A percentile compares a stretch with the other conserved stretches of the same genome.
phyloP scores from a whole-genome alignment of 2,888 invertebrate genomes.

The Suillia variegata region DNA sequence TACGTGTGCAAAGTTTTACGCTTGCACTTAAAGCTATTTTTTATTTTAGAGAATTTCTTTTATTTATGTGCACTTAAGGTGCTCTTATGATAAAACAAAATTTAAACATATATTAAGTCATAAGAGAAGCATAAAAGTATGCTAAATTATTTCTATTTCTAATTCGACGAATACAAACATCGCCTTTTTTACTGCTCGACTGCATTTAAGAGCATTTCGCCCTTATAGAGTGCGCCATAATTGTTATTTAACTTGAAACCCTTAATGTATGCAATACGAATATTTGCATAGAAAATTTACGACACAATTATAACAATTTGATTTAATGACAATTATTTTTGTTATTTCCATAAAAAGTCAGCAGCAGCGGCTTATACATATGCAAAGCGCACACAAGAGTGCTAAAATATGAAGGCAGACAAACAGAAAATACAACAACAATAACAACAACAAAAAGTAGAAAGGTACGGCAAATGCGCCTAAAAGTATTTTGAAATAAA shows the following conservation, averaged over 20 bases:
- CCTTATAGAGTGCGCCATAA: neutral
- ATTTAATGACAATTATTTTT: conserved; percentile 55
- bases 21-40: too few species aligned
- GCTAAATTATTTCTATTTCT: conserved; percentile 38
- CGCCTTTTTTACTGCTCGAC: neutral
- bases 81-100: too few species aligned
- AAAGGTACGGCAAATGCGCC: neutral
- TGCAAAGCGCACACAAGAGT: conserved; percentile 9
- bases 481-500: conserved; percentile 12
- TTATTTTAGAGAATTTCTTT: too few species aligned
- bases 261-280: neutral
- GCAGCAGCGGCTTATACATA: conserved; percentile 18
- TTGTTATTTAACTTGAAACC: neutral
- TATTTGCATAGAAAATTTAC: conserved; percentile 51
- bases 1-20: too few species aligned
- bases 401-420: conserved; percentile 11
- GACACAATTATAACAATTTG: conserved; percentile 53
- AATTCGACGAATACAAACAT: too few species aligned
- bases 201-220: neutral
- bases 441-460: too few species aligned
- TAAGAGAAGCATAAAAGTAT: conserved; percentile 51
- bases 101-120: too few species aligned
- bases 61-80: too few species aligned
- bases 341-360: conserved; percentile 49
- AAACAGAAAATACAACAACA: conserved; percentile 15